phyloP scores from a whole-genome alignment of 2,113 vertebrate species.

The Tragelaphus buxtoni region DNA sequence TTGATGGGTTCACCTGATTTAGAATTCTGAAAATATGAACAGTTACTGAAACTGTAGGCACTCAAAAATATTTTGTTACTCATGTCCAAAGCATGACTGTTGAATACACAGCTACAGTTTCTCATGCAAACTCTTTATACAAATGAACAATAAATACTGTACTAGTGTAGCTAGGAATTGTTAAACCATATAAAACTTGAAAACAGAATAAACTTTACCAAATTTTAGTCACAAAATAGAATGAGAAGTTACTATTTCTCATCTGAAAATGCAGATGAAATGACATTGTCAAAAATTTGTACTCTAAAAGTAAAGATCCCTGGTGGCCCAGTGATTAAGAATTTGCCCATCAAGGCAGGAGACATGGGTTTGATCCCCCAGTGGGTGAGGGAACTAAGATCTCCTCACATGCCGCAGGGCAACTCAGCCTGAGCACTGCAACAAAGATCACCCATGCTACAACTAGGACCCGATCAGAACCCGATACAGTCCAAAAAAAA shows the following conservation, averaged over 20 bases:
- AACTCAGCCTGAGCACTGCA: not conserved
- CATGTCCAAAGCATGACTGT: not conserved
- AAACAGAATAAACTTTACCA: not conserved
- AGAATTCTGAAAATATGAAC: not conserved
- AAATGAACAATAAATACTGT: not conserved
- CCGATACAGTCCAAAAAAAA: not conserved
- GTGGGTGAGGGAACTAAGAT: not conserved
- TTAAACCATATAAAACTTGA: conserved; percentile 15
- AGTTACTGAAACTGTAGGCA: not conserved
- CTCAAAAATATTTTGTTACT: not conserved
- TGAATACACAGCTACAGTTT: not conserved
- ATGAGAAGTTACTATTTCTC: conserved; percentile 7
- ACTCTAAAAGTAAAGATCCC: not conserved
- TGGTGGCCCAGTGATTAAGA: not conserved
- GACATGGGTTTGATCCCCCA: not conserved
- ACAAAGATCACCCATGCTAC: not conserved
- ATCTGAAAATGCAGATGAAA: not conserved
- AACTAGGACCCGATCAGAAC: not conserved
- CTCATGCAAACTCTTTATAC: not conserved
- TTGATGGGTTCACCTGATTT: not conserved
- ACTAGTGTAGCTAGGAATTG: not conserved
- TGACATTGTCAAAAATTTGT: not conserved
- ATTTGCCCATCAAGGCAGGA: not conserved
- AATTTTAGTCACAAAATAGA: not conserved
- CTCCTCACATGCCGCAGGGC: not conserved